Conservation (phyloP, 1,140 invertebrate genomes). For the Drosophila orosa region DNA sequence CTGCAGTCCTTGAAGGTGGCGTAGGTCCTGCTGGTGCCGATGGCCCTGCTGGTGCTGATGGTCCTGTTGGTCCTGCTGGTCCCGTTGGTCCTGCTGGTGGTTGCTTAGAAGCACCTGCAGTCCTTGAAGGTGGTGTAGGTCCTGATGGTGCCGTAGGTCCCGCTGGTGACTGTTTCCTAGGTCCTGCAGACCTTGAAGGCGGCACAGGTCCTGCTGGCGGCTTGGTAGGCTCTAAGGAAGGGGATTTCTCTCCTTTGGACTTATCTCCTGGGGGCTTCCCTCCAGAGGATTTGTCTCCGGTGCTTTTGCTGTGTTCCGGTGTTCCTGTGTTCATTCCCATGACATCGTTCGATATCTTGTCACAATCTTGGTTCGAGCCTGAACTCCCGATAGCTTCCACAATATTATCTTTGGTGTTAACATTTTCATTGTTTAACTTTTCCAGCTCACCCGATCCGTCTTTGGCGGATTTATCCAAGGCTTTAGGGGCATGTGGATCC, state of each 20-base stretch:
- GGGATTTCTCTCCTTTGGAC: background rate
- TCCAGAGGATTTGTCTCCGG: background rate
- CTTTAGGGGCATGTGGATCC: background rate
- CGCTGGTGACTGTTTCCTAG: background rate
- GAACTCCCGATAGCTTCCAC: background rate
- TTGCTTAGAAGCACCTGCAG: background rate
- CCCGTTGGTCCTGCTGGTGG: background rate
- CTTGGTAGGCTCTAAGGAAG: background rate
- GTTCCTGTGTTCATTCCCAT: background rate
- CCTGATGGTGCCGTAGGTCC: background rate
- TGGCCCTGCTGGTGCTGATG: too few species aligned
- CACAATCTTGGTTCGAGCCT: background rate
- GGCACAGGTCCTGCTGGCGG: background rate
- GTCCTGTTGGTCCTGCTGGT: too few species aligned
- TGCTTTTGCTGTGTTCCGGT: slow-evolving; percentile 1
- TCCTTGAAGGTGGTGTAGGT: background rate
- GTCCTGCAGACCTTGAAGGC: background rate
- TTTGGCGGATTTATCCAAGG: background rate
- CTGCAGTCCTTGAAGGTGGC: too few species aligned
- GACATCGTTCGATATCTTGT: background rate
- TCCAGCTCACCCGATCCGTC: background rate
- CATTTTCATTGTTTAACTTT: too few species aligned
- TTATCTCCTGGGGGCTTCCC: background rate
- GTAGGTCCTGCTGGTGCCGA: too few species aligned
- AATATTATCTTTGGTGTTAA: background rate